Evolutionary conservation across 2,113 vertebrate genomes (phyloP).

Genomic region (Macrotis lagotis): DNA sequence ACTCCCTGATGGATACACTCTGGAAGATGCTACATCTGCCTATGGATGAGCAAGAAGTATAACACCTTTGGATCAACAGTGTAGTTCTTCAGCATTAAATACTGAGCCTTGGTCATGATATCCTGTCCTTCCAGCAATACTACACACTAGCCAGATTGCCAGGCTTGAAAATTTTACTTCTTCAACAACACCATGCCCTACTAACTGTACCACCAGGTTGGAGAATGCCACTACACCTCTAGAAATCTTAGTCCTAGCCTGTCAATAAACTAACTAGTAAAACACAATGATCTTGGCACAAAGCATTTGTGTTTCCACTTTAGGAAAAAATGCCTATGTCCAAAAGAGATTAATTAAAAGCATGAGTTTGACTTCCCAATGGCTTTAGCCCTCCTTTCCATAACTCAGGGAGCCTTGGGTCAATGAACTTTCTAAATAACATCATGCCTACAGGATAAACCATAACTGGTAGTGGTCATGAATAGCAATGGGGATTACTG

Average conservation of each 20-base stretch:
- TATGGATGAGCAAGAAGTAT: not conserved
- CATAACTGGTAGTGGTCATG: constrained; percentile 26
- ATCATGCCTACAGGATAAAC: constrained; percentile 24
- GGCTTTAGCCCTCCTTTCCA: not conserved
- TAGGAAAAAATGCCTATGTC: not conserved
- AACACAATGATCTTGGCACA: not conserved
- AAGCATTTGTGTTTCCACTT: not conserved
- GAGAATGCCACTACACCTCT: constrained; percentile 34
- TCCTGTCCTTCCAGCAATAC: not conserved
- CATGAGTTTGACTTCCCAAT: not conserved
- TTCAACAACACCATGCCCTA: not conserved
- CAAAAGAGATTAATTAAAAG: constrained; percentile 7
- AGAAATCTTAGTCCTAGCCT: constrained; percentile 3
- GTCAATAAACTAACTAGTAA: constrained; percentile 15
- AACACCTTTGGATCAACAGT: not conserved
- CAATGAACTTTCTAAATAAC: not conserved
- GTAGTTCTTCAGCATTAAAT: not conserved
- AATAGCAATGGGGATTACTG: constrained; percentile 39
- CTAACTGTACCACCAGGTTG: not conserved
- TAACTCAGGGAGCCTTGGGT: not conserved
- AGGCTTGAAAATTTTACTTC: not conserved
- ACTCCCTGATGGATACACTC: not conserved
- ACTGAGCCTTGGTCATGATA: not conserved
- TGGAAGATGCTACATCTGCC: not conserved
- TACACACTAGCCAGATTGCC: not conserved